Percentiles rank a stretch among this genome's conserved stretches.
Conservation (phyloP, 2,888 invertebrate species). For the Pachliopta kotzebuea region DNA sequence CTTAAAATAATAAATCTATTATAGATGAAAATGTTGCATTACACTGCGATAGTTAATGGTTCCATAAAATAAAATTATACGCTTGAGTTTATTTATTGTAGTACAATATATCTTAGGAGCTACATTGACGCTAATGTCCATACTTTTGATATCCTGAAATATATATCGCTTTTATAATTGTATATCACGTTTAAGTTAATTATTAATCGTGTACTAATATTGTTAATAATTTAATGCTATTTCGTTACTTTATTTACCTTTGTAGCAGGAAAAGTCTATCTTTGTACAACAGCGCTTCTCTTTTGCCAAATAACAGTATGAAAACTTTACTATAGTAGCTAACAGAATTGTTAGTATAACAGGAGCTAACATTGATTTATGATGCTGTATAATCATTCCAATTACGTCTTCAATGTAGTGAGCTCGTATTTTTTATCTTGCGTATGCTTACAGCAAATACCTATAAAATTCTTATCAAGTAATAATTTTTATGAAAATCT, state of each 20-base stretch:
- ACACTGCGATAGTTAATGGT: slow-evolving; percentile 13
- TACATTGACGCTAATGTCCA: slow-evolving; percentile 9
- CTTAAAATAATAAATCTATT: neutral
- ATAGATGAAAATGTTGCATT: slow-evolving; percentile 18
- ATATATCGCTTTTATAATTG: slow-evolving; percentile 19
- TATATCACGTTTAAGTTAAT: too few species aligned
- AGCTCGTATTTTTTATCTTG: too few species aligned
- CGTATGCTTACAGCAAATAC: too few species aligned
- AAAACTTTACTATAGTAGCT: too few species aligned
- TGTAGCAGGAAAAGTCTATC: too few species aligned
- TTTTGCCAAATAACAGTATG: too few species aligned
- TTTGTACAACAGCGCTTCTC: too few species aligned
- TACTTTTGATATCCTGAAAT: slow-evolving; percentile 6
- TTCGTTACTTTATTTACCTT: too few species aligned
- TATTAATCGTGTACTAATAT: too few species aligned
- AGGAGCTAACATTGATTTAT: neutral
- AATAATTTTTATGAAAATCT: neutral
- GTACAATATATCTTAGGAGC: slow-evolving; percentile 16
- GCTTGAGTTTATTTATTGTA: slow-evolving; percentile 22
- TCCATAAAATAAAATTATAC: slow-evolving; percentile 21
- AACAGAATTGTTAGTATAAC: too few species aligned
- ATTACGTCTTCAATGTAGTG: neutral
- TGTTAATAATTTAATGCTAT: too few species aligned
- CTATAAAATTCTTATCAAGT: too few species aligned
- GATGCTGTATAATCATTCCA: neutral